These are phyloP conservation scores for Hipposideros armiger DNA, from an alignment of 2,113 vertebrate species.

Conservation along the genomic window DNA sequence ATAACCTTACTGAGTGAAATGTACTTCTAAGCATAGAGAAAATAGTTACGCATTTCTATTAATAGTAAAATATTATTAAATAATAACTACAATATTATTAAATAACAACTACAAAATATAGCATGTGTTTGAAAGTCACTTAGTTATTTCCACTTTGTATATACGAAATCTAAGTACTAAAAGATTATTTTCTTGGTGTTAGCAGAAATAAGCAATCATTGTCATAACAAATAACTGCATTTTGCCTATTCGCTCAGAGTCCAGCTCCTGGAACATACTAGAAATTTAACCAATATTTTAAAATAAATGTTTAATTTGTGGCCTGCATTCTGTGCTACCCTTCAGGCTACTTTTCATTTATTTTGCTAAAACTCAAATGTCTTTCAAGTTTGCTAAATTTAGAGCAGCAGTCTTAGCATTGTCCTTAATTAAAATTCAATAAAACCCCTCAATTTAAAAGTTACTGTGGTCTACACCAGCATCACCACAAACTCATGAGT, in stretches of 20 bases:
- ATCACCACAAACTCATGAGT: no score
- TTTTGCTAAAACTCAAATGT: conserved; percentile 64
- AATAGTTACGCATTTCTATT: neutral
- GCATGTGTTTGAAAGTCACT: neutral
- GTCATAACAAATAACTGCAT: neutral
- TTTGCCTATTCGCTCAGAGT: neutral
- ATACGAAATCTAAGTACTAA: neutral
- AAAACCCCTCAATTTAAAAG: conserved; percentile 85
- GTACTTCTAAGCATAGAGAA: neutral
- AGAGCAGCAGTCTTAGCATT: conserved; percentile 75
- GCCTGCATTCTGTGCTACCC: neutral
- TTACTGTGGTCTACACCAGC: conserved; percentile 15
- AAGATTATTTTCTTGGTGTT: neutral
- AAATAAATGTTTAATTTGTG: conserved; percentile 21
- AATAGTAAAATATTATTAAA: neutral
- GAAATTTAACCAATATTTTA: neutral
- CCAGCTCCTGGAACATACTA: neutral
- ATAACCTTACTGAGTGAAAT: conserved; percentile 37
- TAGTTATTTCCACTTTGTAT: conserved; percentile 8
- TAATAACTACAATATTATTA: neutral
- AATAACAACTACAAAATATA: neutral
- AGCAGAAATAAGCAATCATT: neutral
- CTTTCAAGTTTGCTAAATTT: conserved; percentile 75
- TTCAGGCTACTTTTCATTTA: neutral
- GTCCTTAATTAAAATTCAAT: conserved; percentile 88